These are phyloP conservation scores for Cnemophilus loriae DNA, from an alignment of 2,113 vertebrate species.

Conservation along the genomic window DNA sequence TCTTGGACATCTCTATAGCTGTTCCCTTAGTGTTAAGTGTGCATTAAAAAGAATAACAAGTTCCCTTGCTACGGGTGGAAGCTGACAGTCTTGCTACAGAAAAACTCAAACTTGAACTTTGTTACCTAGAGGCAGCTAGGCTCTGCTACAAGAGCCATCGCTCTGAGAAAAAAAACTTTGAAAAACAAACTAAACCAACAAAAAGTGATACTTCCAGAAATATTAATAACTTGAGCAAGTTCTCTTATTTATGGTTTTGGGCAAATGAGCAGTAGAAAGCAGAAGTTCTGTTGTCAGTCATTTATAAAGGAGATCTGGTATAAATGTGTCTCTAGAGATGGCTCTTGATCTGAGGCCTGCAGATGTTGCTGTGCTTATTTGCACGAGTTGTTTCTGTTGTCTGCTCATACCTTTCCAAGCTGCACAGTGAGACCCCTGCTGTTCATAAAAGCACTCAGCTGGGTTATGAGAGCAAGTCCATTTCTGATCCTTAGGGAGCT, in stretches of 20 bases:
- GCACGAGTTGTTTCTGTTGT: fast-evolving
- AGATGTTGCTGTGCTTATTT: neutral
- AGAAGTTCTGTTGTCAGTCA: neutral
- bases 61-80: neutral
- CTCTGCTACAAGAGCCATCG: neutral
- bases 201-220: neutral
- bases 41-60: neutral
- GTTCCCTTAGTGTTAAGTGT: neutral
- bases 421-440: neutral
- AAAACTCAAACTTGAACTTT: neutral
- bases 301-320: neutral
- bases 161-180: neutral
- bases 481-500: neutral
- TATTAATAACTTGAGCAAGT: neutral
- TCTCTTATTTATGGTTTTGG: neutral
- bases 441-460: neutral
- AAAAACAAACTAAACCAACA: neutral
- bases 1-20: neutral
- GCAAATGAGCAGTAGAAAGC: neutral
- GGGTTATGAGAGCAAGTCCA: neutral
- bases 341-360: neutral
- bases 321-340: neutral
- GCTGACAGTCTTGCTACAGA: neutral
- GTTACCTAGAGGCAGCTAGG: neutral
- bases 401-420: fast-evolving